Conservation (phyloP, 2,797 vertebrate species). For the Galagoides demidoff region DNA sequence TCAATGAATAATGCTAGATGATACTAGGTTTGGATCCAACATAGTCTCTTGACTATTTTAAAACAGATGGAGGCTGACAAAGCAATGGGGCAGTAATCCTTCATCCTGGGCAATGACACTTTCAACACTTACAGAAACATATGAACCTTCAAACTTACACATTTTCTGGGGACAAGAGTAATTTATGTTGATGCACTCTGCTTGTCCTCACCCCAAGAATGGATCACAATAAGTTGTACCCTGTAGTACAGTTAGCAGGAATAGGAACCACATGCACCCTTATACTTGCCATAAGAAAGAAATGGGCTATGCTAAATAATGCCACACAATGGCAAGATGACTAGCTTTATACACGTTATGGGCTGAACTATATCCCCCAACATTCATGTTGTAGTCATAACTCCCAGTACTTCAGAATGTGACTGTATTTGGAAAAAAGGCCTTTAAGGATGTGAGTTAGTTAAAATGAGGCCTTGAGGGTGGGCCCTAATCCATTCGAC, state of each 20-base stretch:
- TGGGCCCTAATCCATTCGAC: background rate
- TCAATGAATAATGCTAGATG: background rate
- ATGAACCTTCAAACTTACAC: background rate
- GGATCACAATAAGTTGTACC: background rate
- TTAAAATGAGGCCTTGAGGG: background rate
- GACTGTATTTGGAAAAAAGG: background rate
- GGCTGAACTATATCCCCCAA: background rate
- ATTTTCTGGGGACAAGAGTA: background rate
- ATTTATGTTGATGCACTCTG: background rate
- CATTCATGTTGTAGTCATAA: background rate
- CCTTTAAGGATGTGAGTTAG: slow-evolving; percentile 3
- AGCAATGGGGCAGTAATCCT: slow-evolving; percentile 8
- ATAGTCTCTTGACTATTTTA: background rate
- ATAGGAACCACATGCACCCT: slow-evolving; percentile 1
- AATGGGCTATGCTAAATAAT: background rate
- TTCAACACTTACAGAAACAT: slow-evolving; percentile 25
- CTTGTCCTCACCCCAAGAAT: slow-evolving; percentile 9
- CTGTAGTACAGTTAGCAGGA: background rate
- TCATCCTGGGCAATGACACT: too few relatives aligned
- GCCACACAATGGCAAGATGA: background rate
- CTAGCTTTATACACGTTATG: slow-evolving; percentile 3
- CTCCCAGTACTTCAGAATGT: background rate
- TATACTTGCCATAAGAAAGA: background rate
- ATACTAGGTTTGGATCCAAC: background rate
- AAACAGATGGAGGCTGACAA: background rate